Conservation (phyloP, 1,140 invertebrate species). For the Bombyx mori region ASM3026992v2 NC_085107.1:15178501-15179000, state of each 20-base stretch:
- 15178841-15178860: conserved; percentile 68
- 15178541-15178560: too few relatives aligned
- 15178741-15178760: conserved; percentile 36
- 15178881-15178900: conserved; percentile 58
- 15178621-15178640: too few relatives aligned
- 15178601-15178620: too few relatives aligned
- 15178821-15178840: conserved; percentile 48
- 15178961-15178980: conserved; percentile 35
- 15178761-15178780: conserved; percentile 67
- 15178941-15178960: conserved; percentile 20
- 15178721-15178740: conserved; percentile 37
- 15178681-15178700: conserved; percentile 35
- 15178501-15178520: too few relatives aligned
- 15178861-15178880: conserved; percentile 68
- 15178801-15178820: conserved; percentile 54
- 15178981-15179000: conserved; percentile 15
- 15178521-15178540: too few relatives aligned
- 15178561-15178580: too few relatives aligned
- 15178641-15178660: conserved; percentile 6
- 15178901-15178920: conserved; percentile 47
- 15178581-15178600: too few relatives aligned
- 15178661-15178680: conserved; percentile 20
- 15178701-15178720: conserved; percentile 29
- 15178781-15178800: conserved; percentile 49
- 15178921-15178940: conserved; percentile 7